Percentiles rank a stretch among this genome's conserved stretches.
These are phyloP conservation scores for Heterochromis multidens DNA, from an alignment of 2,113 vertebrate genomes.

Conservation along the genomic window DNA sequence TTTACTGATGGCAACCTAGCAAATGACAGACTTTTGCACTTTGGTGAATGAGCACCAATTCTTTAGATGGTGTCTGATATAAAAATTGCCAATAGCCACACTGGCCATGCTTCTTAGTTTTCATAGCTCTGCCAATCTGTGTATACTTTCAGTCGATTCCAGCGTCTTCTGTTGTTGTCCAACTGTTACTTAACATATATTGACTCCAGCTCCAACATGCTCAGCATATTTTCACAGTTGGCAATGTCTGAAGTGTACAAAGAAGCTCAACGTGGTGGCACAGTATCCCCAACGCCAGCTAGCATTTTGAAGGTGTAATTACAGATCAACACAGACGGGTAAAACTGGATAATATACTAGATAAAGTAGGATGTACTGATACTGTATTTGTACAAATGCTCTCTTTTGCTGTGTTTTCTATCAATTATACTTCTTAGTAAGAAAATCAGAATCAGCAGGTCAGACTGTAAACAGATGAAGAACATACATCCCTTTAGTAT, in stretches of 20 bases:
- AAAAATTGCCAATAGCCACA: background rate
- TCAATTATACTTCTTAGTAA: no score
- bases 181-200: no score
- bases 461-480: no score
- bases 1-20: background rate
- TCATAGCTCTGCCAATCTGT: background rate
- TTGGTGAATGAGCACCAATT: background rate
- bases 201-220: no score
- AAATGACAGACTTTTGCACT: background rate
- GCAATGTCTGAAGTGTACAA: background rate
- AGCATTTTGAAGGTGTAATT: background rate
- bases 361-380: no score
- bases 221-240: background rate
- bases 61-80: background rate
- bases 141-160: background rate
- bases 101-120: background rate
- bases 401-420: background rate
- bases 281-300: background rate
- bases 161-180: no score
- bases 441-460: no score
- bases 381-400: background rate
- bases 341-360: background rate
- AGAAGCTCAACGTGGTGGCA: background rate
- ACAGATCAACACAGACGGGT: background rate
- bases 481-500: no score